Conservation (phyloP, 1,140 invertebrate genomes). For the Meloidogyne floridensis region DNA sequence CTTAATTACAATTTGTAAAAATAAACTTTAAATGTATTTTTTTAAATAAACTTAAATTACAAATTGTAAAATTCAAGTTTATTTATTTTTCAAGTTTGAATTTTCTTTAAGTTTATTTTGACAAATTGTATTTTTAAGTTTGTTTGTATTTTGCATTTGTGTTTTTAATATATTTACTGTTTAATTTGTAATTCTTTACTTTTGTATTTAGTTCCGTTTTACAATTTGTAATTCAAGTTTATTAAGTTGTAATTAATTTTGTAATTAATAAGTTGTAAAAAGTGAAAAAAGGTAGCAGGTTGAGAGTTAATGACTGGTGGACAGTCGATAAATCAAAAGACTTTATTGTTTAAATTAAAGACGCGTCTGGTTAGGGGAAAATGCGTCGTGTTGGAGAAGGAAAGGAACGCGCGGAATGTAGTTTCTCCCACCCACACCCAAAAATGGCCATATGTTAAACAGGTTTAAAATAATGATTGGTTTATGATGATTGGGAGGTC, state of each 20-base stretch:
- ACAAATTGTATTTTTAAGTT: no score
- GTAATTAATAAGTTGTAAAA: not conserved
- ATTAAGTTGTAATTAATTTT: not conserved
- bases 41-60: no score
- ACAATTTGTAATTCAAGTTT: not conserved
- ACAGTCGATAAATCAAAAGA: not conserved
- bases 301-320: slow-evolving; percentile 2
- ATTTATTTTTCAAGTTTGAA: not conserved
- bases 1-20: no score
- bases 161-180: no score
- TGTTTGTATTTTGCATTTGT: no score
- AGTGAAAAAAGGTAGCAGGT: not conserved
- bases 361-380: not conserved
- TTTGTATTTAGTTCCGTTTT: no score
- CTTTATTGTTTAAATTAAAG: not conserved
- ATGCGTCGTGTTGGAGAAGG: not conserved
- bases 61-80: not conserved
- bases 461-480: not conserved
- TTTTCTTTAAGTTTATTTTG: not conserved
- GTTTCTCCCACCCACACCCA: not conserved
- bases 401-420: slow-evolving; percentile 1
- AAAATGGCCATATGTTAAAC: not conserved
- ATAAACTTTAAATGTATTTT: no score
- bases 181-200: no score
- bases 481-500: not conserved